Evolutionary conservation across 2,797 vertebrate genomes (phyloP), one percentile per base, ranked within the genome.

Genomic region (Avahi laniger): DNA sequence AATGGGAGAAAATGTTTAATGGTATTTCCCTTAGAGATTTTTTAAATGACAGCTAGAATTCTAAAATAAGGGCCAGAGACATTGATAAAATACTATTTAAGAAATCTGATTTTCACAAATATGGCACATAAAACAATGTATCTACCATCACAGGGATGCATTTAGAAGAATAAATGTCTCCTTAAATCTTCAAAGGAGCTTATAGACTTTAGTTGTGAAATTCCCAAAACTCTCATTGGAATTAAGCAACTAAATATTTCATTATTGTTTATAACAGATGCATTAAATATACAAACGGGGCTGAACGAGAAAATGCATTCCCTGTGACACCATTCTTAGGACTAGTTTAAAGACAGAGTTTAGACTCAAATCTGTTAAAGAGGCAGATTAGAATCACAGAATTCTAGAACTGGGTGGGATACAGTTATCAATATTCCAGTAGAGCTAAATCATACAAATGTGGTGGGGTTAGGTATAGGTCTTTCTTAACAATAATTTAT

Each of bases 71-170:
- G 26, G 24, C 33, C 52, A 28, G 48, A 91, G 61, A 83, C 24
- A 84, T 30, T 86, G 89, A 92, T 80, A 84, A 93, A 96, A 87
- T 11, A n/a, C 28, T 89, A 70, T 52, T 92, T 96, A 83, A 93
- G 35, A 84, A 67, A 69, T 81, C 78, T 92, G 90, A 83, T 79
- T 95, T 96, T 96, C 35, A 90, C 1, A 90, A 90, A 80, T 41
- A 73, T 43, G 13, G 28, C 33, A 84, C 20, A 79, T 89, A 75
- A 83, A 94, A 76, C 30, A 85, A 96, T 70, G 22, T 18, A 41
- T 82, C 22, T 79, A 79, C 70, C 12, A 72, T 83, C 91, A 79
- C 11, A 89, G 59, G 75, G 43, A 75, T 57, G 41, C 59, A 90
- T 67, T 96, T 76, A 73, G 61, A 73, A 78, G 59, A 93, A 30